These are phyloP conservation scores for Doryteuthis pealeii DNA, from an alignment of 1,140 invertebrate species.

Conservation along the genomic window DNA sequence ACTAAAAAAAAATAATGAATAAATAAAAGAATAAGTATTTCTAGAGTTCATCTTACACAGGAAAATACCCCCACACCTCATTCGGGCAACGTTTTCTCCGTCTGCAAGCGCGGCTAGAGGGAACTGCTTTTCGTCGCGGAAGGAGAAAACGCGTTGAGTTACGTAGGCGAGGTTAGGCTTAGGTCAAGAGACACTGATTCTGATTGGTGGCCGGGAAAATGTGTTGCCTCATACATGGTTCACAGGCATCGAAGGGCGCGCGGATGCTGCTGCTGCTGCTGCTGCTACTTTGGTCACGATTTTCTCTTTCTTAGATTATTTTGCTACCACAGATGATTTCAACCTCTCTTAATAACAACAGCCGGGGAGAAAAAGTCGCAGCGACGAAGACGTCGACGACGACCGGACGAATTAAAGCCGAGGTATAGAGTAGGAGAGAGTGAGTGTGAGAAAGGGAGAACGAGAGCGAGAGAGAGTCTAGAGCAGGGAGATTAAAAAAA, in stretches of 20 bases:
- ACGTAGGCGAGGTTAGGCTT: constrained; percentile 32
- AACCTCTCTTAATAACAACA: constrained; percentile 32
- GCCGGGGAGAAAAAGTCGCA: not conserved
- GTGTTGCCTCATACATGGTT: constrained; percentile 41
- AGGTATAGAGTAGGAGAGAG: too few relatives aligned
- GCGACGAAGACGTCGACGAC: not conserved
- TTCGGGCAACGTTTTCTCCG: constrained; percentile 24
- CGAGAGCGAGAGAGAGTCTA: too few relatives aligned
- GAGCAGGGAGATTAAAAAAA: too few relatives aligned
- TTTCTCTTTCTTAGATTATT: constrained; percentile 45
- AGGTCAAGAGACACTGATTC: constrained; percentile 40
- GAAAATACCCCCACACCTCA: constrained; percentile 30
- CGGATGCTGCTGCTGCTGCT: constrained; percentile 27
- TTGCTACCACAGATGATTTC: constrained; percentile 45
- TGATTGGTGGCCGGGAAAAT: constrained; percentile 46
- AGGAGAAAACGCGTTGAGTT: constrained; percentile 33
- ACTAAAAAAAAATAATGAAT: too few relatives aligned
- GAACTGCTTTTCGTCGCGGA: constrained; percentile 46
- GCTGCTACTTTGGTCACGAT: constrained; percentile 38
- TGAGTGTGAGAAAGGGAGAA: too few relatives aligned
- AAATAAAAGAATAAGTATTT: constrained; percentile 12
- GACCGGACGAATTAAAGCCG: not conserved
- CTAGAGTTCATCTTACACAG: constrained; percentile 31
- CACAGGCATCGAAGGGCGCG: constrained; percentile 13
- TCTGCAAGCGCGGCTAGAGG: constrained; percentile 32